Evolutionary conservation across 1,140 invertebrate species (phyloP).

Genomic region (Pseudomyrmex gracilis): DNA sequence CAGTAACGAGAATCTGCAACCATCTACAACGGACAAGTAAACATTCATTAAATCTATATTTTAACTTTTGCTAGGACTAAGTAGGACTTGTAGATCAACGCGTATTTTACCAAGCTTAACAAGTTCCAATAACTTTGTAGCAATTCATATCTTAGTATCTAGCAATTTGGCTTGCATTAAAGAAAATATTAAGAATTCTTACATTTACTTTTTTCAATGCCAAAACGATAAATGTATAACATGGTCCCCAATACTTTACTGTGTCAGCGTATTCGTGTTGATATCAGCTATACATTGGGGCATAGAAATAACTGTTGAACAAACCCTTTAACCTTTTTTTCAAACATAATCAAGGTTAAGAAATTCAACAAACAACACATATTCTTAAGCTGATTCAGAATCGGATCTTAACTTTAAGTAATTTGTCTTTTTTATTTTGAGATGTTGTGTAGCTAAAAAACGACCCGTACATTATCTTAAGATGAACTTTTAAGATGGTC

Average conservation of each 20-base stretch:
- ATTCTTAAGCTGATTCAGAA: background rate
- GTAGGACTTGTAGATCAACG: too few species aligned
- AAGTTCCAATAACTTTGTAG: too few species aligned
- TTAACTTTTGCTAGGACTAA: too few species aligned
- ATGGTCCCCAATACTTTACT: slow-evolving; percentile 82
- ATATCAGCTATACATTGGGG: slow-evolving; percentile 84
- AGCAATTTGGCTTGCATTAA: too few species aligned
- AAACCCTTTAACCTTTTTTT: slow-evolving; percentile 58
- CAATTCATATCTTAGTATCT: too few species aligned
- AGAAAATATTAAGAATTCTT: too few species aligned
- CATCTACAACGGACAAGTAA: slow-evolving; percentile 87
- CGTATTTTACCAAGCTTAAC: too few species aligned
- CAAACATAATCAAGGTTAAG: slow-evolving; percentile 25
- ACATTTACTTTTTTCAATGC: too few species aligned
- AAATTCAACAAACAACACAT: slow-evolving; percentile 63
- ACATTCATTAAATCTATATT: slow-evolving; percentile 57
- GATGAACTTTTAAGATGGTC: too few species aligned
- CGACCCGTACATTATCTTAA: too few species aligned
- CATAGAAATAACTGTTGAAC: slow-evolving; percentile 76
- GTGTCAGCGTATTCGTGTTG: slow-evolving; percentile 67
- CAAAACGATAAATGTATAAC: background rate
- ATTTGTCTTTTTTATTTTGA: slow-evolving; percentile 9
- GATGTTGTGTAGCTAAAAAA: background rate
- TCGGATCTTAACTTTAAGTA: background rate
- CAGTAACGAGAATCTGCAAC: slow-evolving; percentile 88